phyloP scores from a whole-genome alignment of 1,140 invertebrate genomes.

The Atta colombica region DNA sequence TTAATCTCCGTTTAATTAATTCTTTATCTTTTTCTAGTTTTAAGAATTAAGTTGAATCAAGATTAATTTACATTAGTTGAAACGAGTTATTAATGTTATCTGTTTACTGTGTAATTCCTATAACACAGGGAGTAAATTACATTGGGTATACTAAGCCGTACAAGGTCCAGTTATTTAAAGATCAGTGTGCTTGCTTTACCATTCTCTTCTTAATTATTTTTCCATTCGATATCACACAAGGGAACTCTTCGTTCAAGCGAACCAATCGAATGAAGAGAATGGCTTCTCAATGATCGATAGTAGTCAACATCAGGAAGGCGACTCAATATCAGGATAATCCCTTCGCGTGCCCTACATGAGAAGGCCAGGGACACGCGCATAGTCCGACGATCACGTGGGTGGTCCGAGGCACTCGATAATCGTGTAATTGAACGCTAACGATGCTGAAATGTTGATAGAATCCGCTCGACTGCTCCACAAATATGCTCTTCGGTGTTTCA shows the following conservation, averaged over 20 bases:
- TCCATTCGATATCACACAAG: not conserved
- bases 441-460: conserved; percentile 78
- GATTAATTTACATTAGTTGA: too few relatives aligned
- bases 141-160: too few relatives aligned
- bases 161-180: not conserved
- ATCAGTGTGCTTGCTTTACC: not conserved
- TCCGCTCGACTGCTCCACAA: conserved; percentile 77
- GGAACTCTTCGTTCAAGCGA: not conserved
- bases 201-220: conserved; percentile 7
- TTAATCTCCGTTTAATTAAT: too few relatives aligned
- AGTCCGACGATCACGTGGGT: conserved; percentile 54
- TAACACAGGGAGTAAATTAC: too few relatives aligned
- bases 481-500: conserved; percentile 76
- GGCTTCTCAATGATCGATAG: conserved; percentile 10
- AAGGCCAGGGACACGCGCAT: not conserved
- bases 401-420: conserved; percentile 75
- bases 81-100: too few relatives aligned
- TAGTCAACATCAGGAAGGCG: not conserved
- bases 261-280: not conserved
- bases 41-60: too few relatives aligned
- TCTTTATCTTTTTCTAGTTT: too few relatives aligned
- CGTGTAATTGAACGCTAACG: conserved; percentile 81
- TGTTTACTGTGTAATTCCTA: too few relatives aligned
- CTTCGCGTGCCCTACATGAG: not conserved
- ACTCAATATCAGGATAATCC: not conserved